Base-by-base conservation (phyloP, 2,797 vertebrate genomes). In the Malacoraja senta region DNA sequence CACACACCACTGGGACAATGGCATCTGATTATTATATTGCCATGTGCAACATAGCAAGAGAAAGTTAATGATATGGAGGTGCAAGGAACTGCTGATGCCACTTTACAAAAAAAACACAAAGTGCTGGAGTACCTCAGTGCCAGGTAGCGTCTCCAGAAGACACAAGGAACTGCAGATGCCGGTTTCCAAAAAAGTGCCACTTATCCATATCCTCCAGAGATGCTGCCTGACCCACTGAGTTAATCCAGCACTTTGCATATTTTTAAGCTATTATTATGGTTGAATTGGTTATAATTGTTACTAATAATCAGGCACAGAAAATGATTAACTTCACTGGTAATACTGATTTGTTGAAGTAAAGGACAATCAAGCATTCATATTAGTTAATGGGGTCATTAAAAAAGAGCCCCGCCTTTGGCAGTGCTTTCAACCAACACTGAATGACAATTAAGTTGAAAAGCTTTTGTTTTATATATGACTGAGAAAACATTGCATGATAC, bases 231-330 rank as follows among this genome's bases (percentile, higher is more conserved):
- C 44, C 44, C 44, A 44, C 44, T 44, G 44, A 44, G 44, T 44
- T 44, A 44, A 44, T 44, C 44, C 44, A 38, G 38, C 1, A 38
- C 38, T 1, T 38, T 1, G 38, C 38, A 38, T 38, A 38, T 38
- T 38, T 38, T 38, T 38, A 38, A 38, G 1, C 38, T 38, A 38
- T 38, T n/a, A 68, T 17, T 15, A 68, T 35, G 7, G 61, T 32
- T 68, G 32, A 35, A 65, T 63, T 88, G 84, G 65, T 65, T 65
- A 88, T 35, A 68, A 32, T 65, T 65, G 61, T 68, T 13, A 88
- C 8, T 63, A 88, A 88, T 68, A 88, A 63, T 86, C 53, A 63
- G 53, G 83, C 83, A 61, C 61, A 65, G 29, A 65, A 88, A 88
- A 65, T 88, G 65, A 88, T 65, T n/a, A 8, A 32, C 29, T 86